These are phyloP conservation scores for Cheracebus regulus DNA, from an alignment of 2,797 vertebrate species.

Conservation along the genomic window DNA sequence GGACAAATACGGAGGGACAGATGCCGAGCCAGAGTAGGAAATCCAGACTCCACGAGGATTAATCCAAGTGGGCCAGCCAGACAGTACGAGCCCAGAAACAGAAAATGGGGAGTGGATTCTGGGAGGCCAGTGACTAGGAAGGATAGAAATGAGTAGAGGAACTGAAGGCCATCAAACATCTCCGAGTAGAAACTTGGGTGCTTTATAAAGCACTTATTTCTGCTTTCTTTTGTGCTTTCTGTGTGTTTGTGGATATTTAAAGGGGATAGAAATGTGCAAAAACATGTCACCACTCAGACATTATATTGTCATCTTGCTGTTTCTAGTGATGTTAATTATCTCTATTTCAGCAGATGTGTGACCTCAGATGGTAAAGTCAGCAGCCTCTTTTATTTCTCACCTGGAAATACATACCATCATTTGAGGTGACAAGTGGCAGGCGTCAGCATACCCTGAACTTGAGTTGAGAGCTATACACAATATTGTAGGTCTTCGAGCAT, in stretches of 20 bases:
- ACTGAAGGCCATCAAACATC: not conserved
- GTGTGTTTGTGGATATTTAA: not conserved
- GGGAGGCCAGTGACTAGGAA: not conserved
- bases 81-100: not conserved
- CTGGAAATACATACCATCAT: not conserved
- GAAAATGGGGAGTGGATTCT: not conserved
- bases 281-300: not conserved
- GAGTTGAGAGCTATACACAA: not conserved
- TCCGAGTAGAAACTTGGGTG: not conserved
- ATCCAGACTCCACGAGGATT: not conserved
- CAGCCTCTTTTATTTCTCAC: not conserved
- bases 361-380: not conserved
- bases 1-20: not conserved
- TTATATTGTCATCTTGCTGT: not conserved
- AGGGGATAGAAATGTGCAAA: not conserved
- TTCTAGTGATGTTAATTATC: not conserved
- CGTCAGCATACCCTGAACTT: not conserved
- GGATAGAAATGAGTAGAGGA: not conserved
- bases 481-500: not conserved
- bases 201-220: not conserved
- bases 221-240: not conserved
- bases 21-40: not conserved
- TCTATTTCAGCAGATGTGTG: not conserved
- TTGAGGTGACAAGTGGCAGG: not conserved
- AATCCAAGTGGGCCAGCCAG: not conserved